phyloP scores from a whole-genome alignment of 2,113 vertebrate genomes.

The Odontophorus gujanensis region DNA sequence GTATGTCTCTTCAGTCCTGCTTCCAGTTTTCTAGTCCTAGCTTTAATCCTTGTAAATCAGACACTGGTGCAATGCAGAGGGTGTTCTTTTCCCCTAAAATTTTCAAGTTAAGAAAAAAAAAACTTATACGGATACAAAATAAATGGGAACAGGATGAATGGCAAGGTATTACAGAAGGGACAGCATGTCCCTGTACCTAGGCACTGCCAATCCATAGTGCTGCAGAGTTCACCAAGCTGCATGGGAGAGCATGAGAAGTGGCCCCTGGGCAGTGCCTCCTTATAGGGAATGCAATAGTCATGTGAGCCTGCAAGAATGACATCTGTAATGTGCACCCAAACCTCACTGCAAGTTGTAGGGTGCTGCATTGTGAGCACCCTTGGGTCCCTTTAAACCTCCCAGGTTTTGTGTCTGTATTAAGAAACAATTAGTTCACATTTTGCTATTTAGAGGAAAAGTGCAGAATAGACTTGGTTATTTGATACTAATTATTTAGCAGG shows the following conservation, averaged over 20 bases:
- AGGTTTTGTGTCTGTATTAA: background rate
- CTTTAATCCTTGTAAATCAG: background rate
- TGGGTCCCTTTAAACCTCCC: background rate
- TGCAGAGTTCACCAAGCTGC: background rate
- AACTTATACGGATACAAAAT: background rate
- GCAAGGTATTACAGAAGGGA: background rate
- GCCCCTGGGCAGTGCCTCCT: background rate
- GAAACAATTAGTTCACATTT: background rate
- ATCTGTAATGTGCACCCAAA: background rate
- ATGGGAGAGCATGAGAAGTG: accelerated
- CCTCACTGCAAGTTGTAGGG: background rate
- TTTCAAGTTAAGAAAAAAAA: background rate
- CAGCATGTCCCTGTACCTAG: background rate
- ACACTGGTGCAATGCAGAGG: background rate
- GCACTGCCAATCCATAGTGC: too few species aligned
- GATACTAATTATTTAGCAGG: slow-evolving; percentile 58
- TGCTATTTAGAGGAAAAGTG: background rate
- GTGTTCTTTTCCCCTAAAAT: background rate
- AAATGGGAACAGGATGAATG: background rate
- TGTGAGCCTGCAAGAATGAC: background rate
- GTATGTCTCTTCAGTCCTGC: background rate
- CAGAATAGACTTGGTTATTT: slow-evolving; percentile 46
- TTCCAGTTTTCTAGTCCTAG: background rate
- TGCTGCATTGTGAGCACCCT: background rate
- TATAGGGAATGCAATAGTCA: accelerated